These are phyloP conservation scores for Bombus waltoni DNA, from an alignment of 1,140 invertebrate species.

Conservation along the genomic window DNA sequence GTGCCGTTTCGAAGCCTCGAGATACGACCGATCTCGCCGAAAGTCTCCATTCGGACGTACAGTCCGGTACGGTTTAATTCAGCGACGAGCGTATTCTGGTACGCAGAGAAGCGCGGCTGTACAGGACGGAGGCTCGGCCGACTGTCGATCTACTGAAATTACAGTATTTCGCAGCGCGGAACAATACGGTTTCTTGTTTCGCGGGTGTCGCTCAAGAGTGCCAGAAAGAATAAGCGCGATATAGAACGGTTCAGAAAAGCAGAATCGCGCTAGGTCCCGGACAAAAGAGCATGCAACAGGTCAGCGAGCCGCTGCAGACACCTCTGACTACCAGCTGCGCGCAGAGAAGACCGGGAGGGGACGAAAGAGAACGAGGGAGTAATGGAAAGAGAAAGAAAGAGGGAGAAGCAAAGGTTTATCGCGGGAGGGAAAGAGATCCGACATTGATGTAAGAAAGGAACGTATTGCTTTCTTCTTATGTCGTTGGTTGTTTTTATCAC, in stretches of 20 bases:
- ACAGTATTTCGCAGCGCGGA: constrained; percentile 71
- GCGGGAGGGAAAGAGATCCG: constrained; percentile 10
- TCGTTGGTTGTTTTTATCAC: constrained; percentile 56
- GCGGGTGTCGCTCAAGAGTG: constrained; percentile 59
- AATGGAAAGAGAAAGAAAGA: not conserved
- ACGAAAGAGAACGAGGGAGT: not conserved
- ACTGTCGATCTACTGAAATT: constrained; percentile 75
- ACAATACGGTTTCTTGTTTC: constrained; percentile 78
- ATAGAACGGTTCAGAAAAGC: constrained; percentile 68
- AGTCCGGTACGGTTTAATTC: not conserved
- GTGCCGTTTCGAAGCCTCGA: not conserved
- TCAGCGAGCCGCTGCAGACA: constrained; percentile 70
- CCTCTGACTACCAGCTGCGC: constrained; percentile 42
- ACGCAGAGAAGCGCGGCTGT: not conserved
- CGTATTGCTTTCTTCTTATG: constrained; percentile 54
- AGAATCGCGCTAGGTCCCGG: constrained; percentile 66
- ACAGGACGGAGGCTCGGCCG: not conserved
- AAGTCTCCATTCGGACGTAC: not conserved
- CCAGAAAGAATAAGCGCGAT: constrained; percentile 72
- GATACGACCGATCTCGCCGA: no score
- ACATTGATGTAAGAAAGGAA: constrained; percentile 55
- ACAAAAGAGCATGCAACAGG: constrained; percentile 80
- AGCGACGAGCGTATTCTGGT: not conserved
- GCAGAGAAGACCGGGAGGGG: not conserved
- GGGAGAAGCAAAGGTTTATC: not conserved